Base-by-base conservation (phyloP, 37 sponge, comb jelly and placozoan species). In the Ianthella basta region DNA sequence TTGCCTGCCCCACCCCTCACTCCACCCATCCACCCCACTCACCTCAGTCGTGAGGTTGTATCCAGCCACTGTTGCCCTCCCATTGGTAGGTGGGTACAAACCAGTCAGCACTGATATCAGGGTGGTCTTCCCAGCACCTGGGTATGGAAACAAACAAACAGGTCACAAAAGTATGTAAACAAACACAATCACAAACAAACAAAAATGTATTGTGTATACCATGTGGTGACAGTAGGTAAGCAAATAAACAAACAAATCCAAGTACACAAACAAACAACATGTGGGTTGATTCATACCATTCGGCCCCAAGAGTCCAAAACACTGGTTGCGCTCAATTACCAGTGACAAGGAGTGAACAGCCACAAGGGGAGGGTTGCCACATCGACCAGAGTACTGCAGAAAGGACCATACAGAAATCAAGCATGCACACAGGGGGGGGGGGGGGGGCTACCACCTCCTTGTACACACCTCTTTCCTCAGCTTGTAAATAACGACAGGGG, bases 111-210 rank as follows among this genome's bases (percentile, higher is more conserved):
- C 89, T 38, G 94, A 94, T 25, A 94, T 94, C 14, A 94, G 82
- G 0, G 94, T 94, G 6, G 94, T 94, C 82, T 94, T 94, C 19
- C 94, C 94, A 55, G 94, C 94, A 34, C 94, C 93, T 92, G 74
- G 18, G 41, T 44, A 44, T 8, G n/a, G n/a, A n/a, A n/a, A 20
- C 14, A 44, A 27, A 4, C 14, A 36, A 36, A 74, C 0, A 37
- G 72, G 2, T 10, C 14, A n/a, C n/a, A n/a, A n/a, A n/a, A 79
- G 27, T 27, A 59, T 27, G 56, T 1, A 59, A 72, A 27, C 55
- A 77, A 21, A n/a, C 78, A 41, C 4, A 20, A 15, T 39, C 0
- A 77, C 23, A 20, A 19, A 53, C 78, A 77, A 19, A 24, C 55
- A 54, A 24, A 73, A 21, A 23, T 34, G 21, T 34, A 32, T 15